phyloP scores from a whole-genome alignment of 2,113 vertebrate genomes.

The Tetrax tetrax region DNA sequence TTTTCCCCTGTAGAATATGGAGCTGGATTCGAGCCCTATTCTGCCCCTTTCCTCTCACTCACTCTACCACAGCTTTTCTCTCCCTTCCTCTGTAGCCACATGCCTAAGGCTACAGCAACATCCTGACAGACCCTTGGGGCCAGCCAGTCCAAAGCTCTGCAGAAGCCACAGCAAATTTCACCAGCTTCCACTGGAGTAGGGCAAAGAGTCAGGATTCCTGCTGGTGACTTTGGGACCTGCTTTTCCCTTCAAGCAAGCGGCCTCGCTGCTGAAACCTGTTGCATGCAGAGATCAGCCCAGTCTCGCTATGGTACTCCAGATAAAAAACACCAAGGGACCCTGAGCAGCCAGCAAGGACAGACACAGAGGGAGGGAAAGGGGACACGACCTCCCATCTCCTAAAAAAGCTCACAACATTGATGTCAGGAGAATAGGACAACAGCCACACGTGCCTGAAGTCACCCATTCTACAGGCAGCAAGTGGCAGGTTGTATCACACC shows the following conservation, averaged over 20 bases:
- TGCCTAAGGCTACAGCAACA: background rate
- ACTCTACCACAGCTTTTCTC: background rate
- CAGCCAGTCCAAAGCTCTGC: background rate
- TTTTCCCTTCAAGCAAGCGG: background rate
- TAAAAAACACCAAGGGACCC: background rate
- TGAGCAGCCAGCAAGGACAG: background rate
- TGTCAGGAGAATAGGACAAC: background rate
- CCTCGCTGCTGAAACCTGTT: background rate
- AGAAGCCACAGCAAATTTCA: background rate
- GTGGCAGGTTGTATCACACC: background rate
- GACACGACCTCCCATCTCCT: background rate
- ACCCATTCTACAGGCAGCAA: background rate
- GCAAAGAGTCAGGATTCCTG: background rate
- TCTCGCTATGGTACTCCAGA: background rate
- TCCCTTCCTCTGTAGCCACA: background rate
- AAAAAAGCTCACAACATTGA: background rate
- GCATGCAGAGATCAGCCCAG: rapidly evolving
- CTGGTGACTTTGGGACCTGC: background rate
- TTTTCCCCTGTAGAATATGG: conserved; percentile 23
- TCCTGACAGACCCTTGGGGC: background rate
- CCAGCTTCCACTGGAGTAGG: background rate
- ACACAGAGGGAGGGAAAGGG: background rate
- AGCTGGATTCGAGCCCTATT: background rate
- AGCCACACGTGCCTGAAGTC: background rate
- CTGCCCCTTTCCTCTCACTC: background rate